Evolutionary conservation across 2,888 invertebrate genomes (phyloP).

Genomic region (Hololepta plana): DNA sequence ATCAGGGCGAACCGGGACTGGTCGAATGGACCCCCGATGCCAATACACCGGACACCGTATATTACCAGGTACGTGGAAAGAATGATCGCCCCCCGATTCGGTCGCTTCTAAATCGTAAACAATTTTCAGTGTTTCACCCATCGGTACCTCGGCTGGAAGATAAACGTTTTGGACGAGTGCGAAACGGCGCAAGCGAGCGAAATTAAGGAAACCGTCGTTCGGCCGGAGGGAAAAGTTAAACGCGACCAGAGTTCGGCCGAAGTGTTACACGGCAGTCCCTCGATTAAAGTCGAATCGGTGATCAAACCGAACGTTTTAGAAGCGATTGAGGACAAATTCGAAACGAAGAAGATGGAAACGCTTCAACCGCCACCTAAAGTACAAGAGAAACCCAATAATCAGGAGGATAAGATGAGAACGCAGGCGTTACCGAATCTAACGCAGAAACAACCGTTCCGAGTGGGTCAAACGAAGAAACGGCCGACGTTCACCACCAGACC

Average conservation of each 20-base stretch:
- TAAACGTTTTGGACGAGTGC: conserved; percentile 74
- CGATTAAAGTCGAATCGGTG: conserved; percentile 41
- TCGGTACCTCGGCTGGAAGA: conserved; percentile 89
- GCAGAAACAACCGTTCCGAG: conserved; percentile 9
- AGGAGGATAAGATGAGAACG: conserved; percentile 7
- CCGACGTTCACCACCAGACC: conserved; percentile 8
- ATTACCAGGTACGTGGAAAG: conserved; percentile 55
- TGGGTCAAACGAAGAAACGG: too few relatives aligned
- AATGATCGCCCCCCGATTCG: background rate
- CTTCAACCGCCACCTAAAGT: conserved; percentile 10
- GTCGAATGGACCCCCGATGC: conserved; percentile 76
- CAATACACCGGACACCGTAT: conserved; percentile 78
- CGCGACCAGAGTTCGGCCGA: conserved; percentile 22
- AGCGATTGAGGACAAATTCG: conserved; percentile 13
- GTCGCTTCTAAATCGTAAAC: background rate
- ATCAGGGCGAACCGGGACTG: conserved; percentile 66
- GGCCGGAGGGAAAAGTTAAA: conserved; percentile 22
- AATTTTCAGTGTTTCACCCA: conserved; percentile 73
- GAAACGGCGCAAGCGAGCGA: conserved; percentile 40
- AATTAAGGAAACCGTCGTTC: conserved; percentile 27
- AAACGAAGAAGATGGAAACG: conserved; percentile 12
- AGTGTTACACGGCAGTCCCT: conserved; percentile 35
- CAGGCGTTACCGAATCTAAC: conserved; percentile 8
- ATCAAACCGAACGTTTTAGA: conserved; percentile 20
- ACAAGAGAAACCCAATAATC: conserved; percentile 11